phyloP scores from a whole-genome alignment of 1,140 invertebrate species.

The Bombus terrestris region DNA sequence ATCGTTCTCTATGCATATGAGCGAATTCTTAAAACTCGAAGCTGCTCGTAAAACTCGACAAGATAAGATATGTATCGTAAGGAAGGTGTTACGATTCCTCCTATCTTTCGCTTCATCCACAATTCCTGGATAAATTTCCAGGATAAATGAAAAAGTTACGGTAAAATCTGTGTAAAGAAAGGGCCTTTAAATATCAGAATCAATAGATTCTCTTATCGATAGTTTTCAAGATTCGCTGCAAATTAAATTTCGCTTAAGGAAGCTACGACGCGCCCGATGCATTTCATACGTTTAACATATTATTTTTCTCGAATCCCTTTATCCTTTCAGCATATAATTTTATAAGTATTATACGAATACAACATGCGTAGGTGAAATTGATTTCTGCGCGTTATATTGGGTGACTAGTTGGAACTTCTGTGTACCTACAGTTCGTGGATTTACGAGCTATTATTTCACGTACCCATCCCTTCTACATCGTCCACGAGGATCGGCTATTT shows the following conservation, averaged over 20 bases:
- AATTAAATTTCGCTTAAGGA: not conserved
- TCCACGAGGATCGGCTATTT: slow-evolving; percentile 14
- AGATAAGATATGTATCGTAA: slow-evolving; percentile 46
- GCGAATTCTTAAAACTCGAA: slow-evolving; percentile 34
- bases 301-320: too few relatives aligned
- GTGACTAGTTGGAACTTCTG: not conserved
- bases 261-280: too few relatives aligned
- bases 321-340: not conserved
- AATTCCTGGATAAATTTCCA: slow-evolving; percentile 20
- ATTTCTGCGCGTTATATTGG: not conserved
- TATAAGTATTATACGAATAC: not conserved
- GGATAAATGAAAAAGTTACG: slow-evolving; percentile 33
- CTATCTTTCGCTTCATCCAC: not conserved
- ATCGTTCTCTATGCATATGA: slow-evolving; percentile 32
- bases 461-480: not conserved
- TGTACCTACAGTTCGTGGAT: not conserved
- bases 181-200: not conserved
- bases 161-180: not conserved
- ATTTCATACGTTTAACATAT: too few relatives aligned
- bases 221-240: not conserved
- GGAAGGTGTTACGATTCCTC: slow-evolving; percentile 17
- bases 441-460: slow-evolving; percentile 51
- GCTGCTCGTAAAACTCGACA: slow-evolving; percentile 41
- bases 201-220: slow-evolving; percentile 20
- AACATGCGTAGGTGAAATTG: not conserved